Conservation (phyloP, 2,797 vertebrate species). For the Morus bassanus region DNA sequence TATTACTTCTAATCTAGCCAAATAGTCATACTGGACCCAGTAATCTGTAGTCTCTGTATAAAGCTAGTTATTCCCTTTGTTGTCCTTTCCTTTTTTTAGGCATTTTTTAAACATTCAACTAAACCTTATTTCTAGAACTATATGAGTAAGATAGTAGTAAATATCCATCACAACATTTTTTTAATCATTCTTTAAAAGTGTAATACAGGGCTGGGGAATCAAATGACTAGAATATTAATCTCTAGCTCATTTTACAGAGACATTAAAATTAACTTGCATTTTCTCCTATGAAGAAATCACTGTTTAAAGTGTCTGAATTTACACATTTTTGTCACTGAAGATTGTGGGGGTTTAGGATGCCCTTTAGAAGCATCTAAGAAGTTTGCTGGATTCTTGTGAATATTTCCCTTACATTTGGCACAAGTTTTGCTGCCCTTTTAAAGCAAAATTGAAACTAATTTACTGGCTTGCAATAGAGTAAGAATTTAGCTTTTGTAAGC, state of each 20-base stretch:
- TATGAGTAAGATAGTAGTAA: background rate
- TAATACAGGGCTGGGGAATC: background rate
- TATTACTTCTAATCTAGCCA: background rate
- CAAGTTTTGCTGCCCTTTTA: background rate
- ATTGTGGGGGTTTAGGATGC: background rate
- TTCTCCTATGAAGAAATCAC: background rate
- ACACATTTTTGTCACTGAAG: background rate
- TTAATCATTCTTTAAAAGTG: background rate
- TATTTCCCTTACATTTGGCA: background rate
- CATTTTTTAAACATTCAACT: background rate
- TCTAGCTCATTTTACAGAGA: background rate
- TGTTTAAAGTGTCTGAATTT: background rate
- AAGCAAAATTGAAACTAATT: slow-evolving; percentile 30
- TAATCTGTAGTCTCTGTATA: background rate
- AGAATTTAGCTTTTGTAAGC: slow-evolving; percentile 28
- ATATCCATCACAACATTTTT: background rate
- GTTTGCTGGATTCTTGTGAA: background rate
- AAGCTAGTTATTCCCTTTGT: background rate
- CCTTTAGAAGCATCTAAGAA: background rate
- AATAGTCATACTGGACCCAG: background rate
- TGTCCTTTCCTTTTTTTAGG: background rate
- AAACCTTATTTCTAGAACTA: background rate
- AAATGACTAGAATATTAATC: background rate
- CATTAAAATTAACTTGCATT: background rate
- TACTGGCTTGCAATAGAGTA: background rate